phyloP scores from a whole-genome alignment of 2,888 invertebrate species.

The Cheiracanthium punctorium region DNA sequence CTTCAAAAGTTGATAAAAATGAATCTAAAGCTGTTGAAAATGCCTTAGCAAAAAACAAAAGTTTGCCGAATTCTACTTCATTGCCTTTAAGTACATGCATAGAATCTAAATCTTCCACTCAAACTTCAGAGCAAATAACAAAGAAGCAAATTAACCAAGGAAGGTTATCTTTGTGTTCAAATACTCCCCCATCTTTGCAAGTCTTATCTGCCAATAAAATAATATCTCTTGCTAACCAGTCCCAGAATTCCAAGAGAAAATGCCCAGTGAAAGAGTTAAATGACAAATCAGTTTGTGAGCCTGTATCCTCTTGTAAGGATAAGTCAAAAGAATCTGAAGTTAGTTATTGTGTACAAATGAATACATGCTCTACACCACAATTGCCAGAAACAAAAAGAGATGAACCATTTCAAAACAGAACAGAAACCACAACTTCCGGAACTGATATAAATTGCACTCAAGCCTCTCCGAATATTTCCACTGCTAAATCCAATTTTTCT shows the following conservation, averaged over 20 bases:
- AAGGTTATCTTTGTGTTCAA: slow-evolving; percentile 24
- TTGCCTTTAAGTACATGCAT: not conserved
- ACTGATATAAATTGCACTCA: not conserved
- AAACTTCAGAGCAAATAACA: not conserved
- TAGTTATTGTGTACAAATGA: slow-evolving; percentile 27
- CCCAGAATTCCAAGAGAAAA: slow-evolving; percentile 45
- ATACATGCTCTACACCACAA: slow-evolving; percentile 24
- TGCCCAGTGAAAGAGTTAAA: slow-evolving; percentile 12
- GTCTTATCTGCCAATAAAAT: slow-evolving; percentile 65
- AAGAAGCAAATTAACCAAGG: not conserved
- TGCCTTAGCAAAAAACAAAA: not conserved
- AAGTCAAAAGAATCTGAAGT: slow-evolving; percentile 10
- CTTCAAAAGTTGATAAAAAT: not conserved
- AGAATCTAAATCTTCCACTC: not conserved
- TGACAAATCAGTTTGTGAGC: slow-evolving; percentile 6
- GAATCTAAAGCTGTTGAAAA: not conserved
- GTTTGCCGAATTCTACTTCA: not conserved
- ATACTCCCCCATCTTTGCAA: slow-evolving; percentile 57
- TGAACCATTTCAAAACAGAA: not conserved
- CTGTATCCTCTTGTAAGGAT: slow-evolving; percentile 12
- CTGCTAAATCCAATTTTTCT: slow-evolving; percentile 49
- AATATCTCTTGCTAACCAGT: slow-evolving; percentile 48
- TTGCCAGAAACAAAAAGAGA: no score
- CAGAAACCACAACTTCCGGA: not conserved
- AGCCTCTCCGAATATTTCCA: not conserved